Evolutionary conservation across 2,888 invertebrate species (phyloP).

Genomic region (Tetragonula carbonaria): DNA sequence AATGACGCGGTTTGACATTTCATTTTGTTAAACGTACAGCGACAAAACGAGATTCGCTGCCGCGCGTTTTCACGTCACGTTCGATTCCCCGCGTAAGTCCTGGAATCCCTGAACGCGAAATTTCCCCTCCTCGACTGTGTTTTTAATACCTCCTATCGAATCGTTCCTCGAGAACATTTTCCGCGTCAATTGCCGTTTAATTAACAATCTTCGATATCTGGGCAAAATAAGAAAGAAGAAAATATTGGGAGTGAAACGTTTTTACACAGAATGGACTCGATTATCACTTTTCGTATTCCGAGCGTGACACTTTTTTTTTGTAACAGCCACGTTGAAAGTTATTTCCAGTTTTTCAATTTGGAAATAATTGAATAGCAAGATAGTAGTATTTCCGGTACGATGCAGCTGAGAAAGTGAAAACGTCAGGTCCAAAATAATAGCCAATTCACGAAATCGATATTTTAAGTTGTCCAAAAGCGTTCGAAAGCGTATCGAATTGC

Average conservation of each 20-base stretch:
- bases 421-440: background rate
- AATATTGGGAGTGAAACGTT: no score
- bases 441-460: background rate
- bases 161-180: background rate
- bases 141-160: background rate
- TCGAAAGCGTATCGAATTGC: no score
- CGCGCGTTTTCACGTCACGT: constrained; percentile 6
- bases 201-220: background rate
- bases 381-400: background rate
- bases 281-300: no score
- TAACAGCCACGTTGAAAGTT: no score
- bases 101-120: background rate
- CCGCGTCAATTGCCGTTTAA: background rate
- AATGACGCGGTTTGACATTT: constrained; percentile 10
- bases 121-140: background rate
- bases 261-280: no score
- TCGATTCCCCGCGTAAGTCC: constrained; percentile 4
- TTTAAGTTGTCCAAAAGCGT: no score
- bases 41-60: constrained; percentile 9
- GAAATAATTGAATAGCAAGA: background rate
- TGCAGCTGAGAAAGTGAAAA: background rate
- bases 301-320: no score
- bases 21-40: constrained; percentile 26
- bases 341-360: background rate
- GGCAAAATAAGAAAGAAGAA: no score